Evolutionary conservation across 2,113 vertebrate genomes (phyloP).

Genomic region (Ancistrus triradiatus): DNA sequence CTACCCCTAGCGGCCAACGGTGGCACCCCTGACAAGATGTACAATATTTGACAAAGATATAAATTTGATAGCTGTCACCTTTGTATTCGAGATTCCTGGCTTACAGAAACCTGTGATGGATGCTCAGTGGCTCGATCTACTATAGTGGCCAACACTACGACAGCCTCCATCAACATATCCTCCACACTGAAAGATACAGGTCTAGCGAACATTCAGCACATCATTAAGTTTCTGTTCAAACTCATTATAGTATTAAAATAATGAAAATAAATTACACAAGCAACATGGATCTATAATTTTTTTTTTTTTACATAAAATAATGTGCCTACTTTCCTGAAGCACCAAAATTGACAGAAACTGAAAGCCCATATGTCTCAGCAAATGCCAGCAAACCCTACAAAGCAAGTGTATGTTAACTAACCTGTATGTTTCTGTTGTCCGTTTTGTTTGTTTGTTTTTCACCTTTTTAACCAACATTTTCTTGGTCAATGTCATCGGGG

Average conservation of each 20-base stretch:
- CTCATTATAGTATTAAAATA: no score
- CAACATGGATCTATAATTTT: no score
- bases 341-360: slow-evolving; percentile 75
- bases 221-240: no score
- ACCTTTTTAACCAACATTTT: no score
- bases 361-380: slow-evolving; percentile 72
- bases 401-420: slow-evolving; percentile 11
- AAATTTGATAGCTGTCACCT: slow-evolving; percentile 48
- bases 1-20: no score
- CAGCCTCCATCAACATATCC: slow-evolving; percentile 79
- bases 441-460: background rate
- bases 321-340: slow-evolving; percentile 76
- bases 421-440: background rate
- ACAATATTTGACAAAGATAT: no score
- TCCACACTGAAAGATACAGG: slow-evolving; percentile 81
- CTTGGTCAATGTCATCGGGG: no score
- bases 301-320: background rate
- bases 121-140: slow-evolving; percentile 54
- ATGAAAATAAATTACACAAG: no score
- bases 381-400: slow-evolving; percentile 80
- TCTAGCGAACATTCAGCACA: slow-evolving; percentile 57
- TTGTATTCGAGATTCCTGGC: background rate
- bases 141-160: slow-evolving; percentile 82
- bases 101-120: slow-evolving; percentile 48
- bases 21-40: no score